phyloP scores from a whole-genome alignment of 2,113 vertebrate genomes.

The Phrynosoma platyrhinos region DNA sequence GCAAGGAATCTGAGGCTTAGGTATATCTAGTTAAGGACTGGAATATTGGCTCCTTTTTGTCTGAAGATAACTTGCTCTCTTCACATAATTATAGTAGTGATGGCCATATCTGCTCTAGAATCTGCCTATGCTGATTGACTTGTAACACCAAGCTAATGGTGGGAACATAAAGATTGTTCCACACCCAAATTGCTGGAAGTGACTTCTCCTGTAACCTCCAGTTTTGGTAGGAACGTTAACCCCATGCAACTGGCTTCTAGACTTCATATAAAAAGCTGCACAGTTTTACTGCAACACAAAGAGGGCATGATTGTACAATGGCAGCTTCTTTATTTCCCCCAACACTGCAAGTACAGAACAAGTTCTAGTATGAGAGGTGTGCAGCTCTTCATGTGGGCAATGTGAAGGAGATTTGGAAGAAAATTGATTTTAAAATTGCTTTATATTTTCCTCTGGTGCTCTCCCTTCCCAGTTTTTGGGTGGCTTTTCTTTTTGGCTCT shows the following conservation, averaged over 20 bases:
- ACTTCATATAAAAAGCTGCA: background rate
- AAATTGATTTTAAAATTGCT: background rate
- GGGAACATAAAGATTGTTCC: background rate
- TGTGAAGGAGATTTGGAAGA: background rate
- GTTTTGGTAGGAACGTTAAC: background rate
- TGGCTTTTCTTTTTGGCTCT: background rate
- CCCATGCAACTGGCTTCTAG: background rate
- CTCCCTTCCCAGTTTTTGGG: background rate
- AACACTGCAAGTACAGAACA: background rate
- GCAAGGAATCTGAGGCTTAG: background rate
- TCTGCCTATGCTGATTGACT: slow-evolving; percentile 13
- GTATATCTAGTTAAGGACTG: no score
- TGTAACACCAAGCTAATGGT: background rate
- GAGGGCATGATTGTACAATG: background rate
- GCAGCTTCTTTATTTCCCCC: background rate
- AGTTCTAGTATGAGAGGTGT: background rate
- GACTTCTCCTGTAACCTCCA: background rate
- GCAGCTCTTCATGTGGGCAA: background rate
- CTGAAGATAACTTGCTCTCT: background rate
- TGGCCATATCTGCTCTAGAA: background rate
- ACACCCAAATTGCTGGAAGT: background rate
- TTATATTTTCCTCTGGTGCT: background rate
- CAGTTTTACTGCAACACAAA: background rate
- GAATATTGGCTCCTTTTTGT: background rate
- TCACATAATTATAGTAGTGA: background rate